Evolutionary conservation across 2,797 vertebrate genomes (phyloP), one percentile per base, ranked within the genome.

Genomic region (Gambusia yucatana): DNA sequence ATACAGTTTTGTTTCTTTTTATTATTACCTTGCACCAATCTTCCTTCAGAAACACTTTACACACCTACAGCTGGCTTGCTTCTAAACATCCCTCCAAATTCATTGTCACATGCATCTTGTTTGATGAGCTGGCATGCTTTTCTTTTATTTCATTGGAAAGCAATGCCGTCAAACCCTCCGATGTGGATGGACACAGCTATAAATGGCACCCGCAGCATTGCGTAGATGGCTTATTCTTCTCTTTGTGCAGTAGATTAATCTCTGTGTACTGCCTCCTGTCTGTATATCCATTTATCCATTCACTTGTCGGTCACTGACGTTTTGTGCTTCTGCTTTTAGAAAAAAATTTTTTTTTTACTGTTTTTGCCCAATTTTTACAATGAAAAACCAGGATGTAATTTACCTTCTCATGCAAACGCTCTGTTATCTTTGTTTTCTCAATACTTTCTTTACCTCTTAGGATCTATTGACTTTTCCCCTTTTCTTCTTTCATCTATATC

Each of bases 91-190:
- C 59, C 36, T 80, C 82, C 79, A 8, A 80, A 78, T 79, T 83
- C 88, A 92, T 90, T 86, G 28, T 69, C 77, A 74, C 87, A 75
- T 85, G 79, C 81, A 61, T 90, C 80, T 70, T 79, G 89, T 93
- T 93, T 93, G 93, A 94, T 94, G 91, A 89, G 77, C 83, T 39
- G 30, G 71, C 61, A 70, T 89, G 93, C 93, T 95, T 94, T 94
- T 91, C 89, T 83, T 83, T 77, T 77, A 77, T 65, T 84, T 84
- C 75, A 82, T 77, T 69, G 89, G 90, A 94, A 95, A 95, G 92
- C 91, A 88, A 72, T 89, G 87, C 89, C 92, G 91, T 93, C 90
- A 93, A 94, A 94, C 91, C 22, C 61, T 82, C 84, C 87, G 82
- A 86, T 84, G 41, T 81, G 80, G 83, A 84, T 84, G 79, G 83